Percentiles rank a stretch among this genome's conserved stretches.
These are phyloP conservation scores for Cryptotermes secundus DNA, from an alignment of 1,140 invertebrate species.

Conservation along the genomic window DNA sequence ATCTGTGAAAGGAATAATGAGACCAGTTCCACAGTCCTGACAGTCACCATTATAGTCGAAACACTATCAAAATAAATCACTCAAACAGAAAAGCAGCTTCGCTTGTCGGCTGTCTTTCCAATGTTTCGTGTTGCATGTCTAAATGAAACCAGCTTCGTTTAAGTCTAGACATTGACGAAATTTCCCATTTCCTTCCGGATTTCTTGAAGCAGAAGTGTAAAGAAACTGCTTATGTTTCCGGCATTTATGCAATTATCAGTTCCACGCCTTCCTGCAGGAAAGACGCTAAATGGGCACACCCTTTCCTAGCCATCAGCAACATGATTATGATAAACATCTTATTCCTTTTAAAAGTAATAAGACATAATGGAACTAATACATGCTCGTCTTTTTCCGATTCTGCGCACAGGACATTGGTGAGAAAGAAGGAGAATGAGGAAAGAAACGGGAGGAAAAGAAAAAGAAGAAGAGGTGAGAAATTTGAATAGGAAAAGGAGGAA, in stretches of 20 bases:
- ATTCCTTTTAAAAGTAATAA: too few species aligned
- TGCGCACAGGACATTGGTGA: too few species aligned
- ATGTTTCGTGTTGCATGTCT: background rate
- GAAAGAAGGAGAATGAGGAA: too few species aligned
- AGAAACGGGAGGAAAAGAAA: too few species aligned
- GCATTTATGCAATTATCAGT: background rate
- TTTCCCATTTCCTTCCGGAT: background rate
- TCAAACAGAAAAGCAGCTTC: too few species aligned
- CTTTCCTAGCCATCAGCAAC: background rate
- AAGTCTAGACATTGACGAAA: background rate
- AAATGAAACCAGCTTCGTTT: background rate
- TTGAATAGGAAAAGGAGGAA: too few species aligned
- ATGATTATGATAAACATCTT: too few species aligned
- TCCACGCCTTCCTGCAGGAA: background rate
- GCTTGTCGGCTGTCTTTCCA: background rate
- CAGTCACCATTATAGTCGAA: background rate
- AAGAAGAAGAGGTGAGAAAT: too few species aligned
- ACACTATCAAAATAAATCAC: background rate
- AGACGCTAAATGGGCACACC: background rate
- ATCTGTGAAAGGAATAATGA: too few species aligned
- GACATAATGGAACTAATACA: too few species aligned
- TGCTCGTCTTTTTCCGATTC: too few species aligned
- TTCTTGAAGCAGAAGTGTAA: background rate
- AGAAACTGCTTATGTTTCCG: background rate
- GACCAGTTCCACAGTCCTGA: too few species aligned